phyloP scores from a whole-genome alignment of 1,140 invertebrate genomes.

The Spodoptera litura region DNA sequence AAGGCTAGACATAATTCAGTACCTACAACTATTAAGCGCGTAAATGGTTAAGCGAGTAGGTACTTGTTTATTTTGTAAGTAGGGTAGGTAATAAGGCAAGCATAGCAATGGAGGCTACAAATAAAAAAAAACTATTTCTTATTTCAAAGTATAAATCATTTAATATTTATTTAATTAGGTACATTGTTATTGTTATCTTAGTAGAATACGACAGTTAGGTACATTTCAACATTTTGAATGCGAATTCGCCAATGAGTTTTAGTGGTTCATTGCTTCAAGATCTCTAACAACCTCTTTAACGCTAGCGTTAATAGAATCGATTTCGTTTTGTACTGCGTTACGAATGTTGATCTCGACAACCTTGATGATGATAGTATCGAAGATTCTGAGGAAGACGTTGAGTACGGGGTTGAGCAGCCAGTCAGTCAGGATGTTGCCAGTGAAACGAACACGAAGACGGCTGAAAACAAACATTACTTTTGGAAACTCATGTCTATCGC shows the following conservation, averaged over 20 bases:
- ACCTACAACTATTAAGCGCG: too few relatives aligned
- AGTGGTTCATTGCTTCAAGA: constrained; percentile 57
- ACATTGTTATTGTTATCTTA: too few relatives aligned
- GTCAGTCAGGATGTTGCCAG: constrained; percentile 80
- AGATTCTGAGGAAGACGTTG: constrained; percentile 72
- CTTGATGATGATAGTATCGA: constrained; percentile 78
- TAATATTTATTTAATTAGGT: too few relatives aligned
- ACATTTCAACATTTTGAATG: too few relatives aligned
- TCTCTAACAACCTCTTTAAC: constrained; percentile 54
- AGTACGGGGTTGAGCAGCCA: constrained; percentile 82
- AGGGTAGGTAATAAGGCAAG: too few relatives aligned
- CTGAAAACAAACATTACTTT: constrained; percentile 59
- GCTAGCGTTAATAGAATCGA: constrained; percentile 60
- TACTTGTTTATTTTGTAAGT: too few relatives aligned
- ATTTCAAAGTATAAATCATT: too few relatives aligned
- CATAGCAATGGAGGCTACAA: too few relatives aligned
- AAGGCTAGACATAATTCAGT: too few relatives aligned
- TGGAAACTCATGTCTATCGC: background rate
- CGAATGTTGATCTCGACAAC: constrained; percentile 75
- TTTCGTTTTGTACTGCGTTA: constrained; percentile 55
- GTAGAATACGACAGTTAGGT: too few relatives aligned
- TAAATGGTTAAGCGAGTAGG: too few relatives aligned
- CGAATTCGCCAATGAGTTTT: background rate
- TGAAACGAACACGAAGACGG: constrained; percentile 76
- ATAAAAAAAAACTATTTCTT: too few relatives aligned